Conservation (phyloP, 2,113 vertebrate genomes). For the Zosterops pallidus region DNA sequence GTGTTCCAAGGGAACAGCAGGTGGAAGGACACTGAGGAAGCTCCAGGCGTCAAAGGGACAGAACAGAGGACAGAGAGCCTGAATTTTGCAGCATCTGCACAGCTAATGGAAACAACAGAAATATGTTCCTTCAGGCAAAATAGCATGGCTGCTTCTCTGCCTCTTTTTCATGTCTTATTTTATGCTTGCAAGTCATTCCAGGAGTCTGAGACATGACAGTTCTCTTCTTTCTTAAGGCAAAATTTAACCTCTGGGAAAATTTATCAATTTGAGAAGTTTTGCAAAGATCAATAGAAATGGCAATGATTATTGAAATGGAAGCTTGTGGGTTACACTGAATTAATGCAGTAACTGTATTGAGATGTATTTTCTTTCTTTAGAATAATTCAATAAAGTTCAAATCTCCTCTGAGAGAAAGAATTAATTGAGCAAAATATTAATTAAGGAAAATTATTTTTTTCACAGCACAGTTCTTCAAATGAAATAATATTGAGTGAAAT, state of each 20-base stretch:
- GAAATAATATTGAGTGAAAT: neutral
- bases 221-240: slow-evolving; percentile 19
- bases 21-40: neutral
- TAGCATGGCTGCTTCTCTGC: neutral
- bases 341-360: neutral
- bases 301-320: neutral
- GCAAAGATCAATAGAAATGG: neutral
- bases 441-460: neutral
- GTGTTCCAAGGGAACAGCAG: neutral
- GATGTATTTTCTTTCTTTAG: neutral
- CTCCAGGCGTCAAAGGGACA: neutral
- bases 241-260: neutral
- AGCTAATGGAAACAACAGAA: neutral
- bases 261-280: neutral
- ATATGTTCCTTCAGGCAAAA: neutral
- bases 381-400: slow-evolving; percentile 8
- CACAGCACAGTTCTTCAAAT: neutral
- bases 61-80: neutral
- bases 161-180: slow-evolving; percentile 22
- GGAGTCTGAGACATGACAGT: neutral
- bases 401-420: slow-evolving; percentile 16
- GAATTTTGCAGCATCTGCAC: neutral
- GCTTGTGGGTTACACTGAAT: neutral
- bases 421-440: slow-evolving; percentile 24
- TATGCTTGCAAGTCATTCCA: neutral